Evolutionary conservation across 30 jellyfish, hydroid and myxozoan species (phyloP).

Genomic region (Morbakka virulenta): DNA sequence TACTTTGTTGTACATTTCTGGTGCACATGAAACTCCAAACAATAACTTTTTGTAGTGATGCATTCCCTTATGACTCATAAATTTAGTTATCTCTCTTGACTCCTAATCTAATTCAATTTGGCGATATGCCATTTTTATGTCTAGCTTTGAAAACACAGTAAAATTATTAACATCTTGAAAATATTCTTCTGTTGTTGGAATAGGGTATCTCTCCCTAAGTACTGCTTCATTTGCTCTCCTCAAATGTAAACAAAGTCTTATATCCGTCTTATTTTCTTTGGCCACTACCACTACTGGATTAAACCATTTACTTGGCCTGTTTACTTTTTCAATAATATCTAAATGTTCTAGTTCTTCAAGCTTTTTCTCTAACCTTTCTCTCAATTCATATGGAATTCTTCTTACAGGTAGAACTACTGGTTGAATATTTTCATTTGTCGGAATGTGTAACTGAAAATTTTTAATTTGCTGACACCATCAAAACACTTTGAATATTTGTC

Average conservation of each 20-base stretch:
- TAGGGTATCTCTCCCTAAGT: constrained; percentile 55
- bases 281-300: constrained; percentile 52
- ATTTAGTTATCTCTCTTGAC: constrained; percentile 50
- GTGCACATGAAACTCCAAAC: constrained; percentile 72
- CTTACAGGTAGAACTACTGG: constrained; percentile 57
- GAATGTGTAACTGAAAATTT: too few species aligned
- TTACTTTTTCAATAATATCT: constrained; percentile 48
- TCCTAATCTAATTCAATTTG: constrained; percentile 52
- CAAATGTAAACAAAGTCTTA: constrained; percentile 46
- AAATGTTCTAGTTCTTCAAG: constrained; percentile 53
- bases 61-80: constrained; percentile 50
- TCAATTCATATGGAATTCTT: constrained; percentile 33
- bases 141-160: constrained; percentile 47
- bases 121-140: constrained; percentile 58
- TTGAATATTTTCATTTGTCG: constrained; percentile 18
- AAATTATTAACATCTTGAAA: constrained; percentile 33
- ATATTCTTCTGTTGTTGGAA: constrained; percentile 49
- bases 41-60: constrained; percentile 41
- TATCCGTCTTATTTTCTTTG: constrained; percentile 28
- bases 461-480: too few species aligned
- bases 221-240: constrained; percentile 52
- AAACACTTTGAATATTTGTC: too few species aligned
- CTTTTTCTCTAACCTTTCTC: constrained; percentile 28
- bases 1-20: constrained; percentile 50
- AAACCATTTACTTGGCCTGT: constrained; percentile 52